phyloP scores from a whole-genome alignment of 2,888 invertebrate genomes.

The Melipona beecheii region DNA sequence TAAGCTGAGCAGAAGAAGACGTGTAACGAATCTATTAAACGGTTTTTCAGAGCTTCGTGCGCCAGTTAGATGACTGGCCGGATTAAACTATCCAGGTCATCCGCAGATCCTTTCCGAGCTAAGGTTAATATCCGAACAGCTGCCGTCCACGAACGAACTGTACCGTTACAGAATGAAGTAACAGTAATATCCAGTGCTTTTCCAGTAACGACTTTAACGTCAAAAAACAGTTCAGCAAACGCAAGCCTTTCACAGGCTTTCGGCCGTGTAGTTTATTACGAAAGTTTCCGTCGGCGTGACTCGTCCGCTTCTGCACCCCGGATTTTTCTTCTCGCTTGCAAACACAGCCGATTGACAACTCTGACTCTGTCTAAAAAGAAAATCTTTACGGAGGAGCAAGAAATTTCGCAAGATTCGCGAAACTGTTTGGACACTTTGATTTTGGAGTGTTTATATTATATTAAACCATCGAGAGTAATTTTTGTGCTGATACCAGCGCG shows the following conservation, averaged over 20 bases:
- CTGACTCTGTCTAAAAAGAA: too few relatives aligned
- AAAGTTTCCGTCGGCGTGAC: conserved; percentile 15
- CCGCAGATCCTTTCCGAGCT: not conserved
- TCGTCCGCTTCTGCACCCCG: not conserved
- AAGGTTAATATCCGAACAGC: conserved; percentile 6
- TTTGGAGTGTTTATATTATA: too few relatives aligned
- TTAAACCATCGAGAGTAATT: too few relatives aligned
- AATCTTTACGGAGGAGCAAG: too few relatives aligned
- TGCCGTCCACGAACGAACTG: not conserved
- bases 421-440: too few relatives aligned
- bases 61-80: not conserved
- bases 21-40: conserved; percentile 3
- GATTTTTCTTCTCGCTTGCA: not conserved
- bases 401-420: not conserved
- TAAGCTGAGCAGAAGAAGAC: not conserved
- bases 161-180: conserved; percentile 1
- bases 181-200: conserved; percentile 15
- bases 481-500: too few relatives aligned
- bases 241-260: too few relatives aligned
- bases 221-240: conserved; percentile 21
- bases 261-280: conserved; percentile 14
- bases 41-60: not conserved
- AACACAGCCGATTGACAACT: too few relatives aligned
- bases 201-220: conserved; percentile 25
- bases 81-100: conserved; percentile 18